A percentile compares a stretch with the other conserved stretches of the same genome.
phyloP scores from a whole-genome alignment of 2,113 vertebrate species.

The Argyrosomus japonicus region DNA sequence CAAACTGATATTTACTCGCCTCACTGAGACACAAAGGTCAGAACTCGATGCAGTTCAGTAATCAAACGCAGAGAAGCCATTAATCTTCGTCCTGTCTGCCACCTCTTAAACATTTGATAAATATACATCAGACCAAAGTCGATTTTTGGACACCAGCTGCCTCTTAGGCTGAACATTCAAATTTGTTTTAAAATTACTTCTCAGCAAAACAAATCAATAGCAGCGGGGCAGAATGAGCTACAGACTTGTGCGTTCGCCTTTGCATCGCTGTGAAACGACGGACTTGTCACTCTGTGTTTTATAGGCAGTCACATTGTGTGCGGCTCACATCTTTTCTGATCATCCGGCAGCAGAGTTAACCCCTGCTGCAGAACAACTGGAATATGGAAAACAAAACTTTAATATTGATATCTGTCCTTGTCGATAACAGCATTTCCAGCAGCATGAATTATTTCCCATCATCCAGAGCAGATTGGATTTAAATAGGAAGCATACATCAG shows the following conservation, averaged over 20 bases:
- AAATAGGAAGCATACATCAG: slow-evolving; percentile 72
- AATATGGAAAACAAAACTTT: slow-evolving; percentile 25
- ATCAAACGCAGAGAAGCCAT: slow-evolving; percentile 31
- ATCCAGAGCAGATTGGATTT: slow-evolving; percentile 69
- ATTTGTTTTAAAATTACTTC: slow-evolving; percentile 49
- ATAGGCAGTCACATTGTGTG: background rate
- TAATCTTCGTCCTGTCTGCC: slow-evolving; percentile 41
- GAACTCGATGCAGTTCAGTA: slow-evolving; percentile 11
- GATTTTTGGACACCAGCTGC: slow-evolving; percentile 5
- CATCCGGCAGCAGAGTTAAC: slow-evolving; percentile 20
- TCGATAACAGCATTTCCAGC: slow-evolving; percentile 56
- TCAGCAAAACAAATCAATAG: slow-evolving; percentile 59
- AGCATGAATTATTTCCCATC: slow-evolving; percentile 66
- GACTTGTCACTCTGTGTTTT: slow-evolving; percentile 12
- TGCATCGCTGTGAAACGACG: slow-evolving; percentile 22
- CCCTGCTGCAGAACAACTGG: background rate
- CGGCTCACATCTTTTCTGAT: background rate
- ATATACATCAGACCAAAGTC: slow-evolving; percentile 34
- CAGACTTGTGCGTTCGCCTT: background rate
- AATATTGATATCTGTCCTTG: slow-evolving; percentile 65
- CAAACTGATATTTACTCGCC: slow-evolving; percentile 21
- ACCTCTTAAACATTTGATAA: slow-evolving; percentile 45
- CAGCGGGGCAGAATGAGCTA: too few species aligned
- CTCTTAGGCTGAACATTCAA: slow-evolving; percentile 27
- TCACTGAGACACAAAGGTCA: slow-evolving; percentile 41